A percentile compares a stretch with the other conserved stretches of the same genome.
Conservation (phyloP, 2,888 invertebrate species). For the Herminia tarsipennalis region DNA sequence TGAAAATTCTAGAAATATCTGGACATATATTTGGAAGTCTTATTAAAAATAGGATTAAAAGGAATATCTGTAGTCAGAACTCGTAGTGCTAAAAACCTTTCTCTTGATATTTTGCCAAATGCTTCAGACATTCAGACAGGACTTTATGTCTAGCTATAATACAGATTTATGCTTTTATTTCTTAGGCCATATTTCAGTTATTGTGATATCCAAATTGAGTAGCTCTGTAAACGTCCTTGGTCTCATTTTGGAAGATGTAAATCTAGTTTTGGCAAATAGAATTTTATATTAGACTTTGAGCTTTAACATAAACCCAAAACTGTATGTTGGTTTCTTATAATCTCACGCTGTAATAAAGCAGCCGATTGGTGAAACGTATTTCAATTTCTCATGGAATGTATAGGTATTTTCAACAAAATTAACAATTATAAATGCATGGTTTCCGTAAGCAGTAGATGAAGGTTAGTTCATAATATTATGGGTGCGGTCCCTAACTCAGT, state of each 20-base stretch:
- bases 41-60: neutral
- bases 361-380: too few species aligned
- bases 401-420: too few species aligned
- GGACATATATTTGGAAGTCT: neutral
- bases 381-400: too few species aligned
- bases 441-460: too few species aligned
- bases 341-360: too few species aligned
- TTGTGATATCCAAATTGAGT: neutral
- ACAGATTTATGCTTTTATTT: constrained; percentile 14
- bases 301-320: too few species aligned
- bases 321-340: too few species aligned
- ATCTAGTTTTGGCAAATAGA: too few species aligned
- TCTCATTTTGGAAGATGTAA: too few species aligned
- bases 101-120: constrained; percentile 36
- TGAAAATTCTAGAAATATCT: neutral
- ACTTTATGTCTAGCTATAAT: constrained; percentile 12
- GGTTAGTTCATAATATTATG: too few species aligned
- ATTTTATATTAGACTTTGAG: neutral
- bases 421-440: too few species aligned
- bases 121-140: constrained; percentile 16
- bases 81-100: constrained; percentile 11
- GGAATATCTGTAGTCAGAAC: neutral
- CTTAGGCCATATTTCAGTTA: constrained; percentile 1
- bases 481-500: too few species aligned
- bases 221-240: neutral